These are phyloP conservation scores for Hemibagrus guttatus DNA, from an alignment of 2,797 vertebrate species.

Conservation along the genomic window DNA sequence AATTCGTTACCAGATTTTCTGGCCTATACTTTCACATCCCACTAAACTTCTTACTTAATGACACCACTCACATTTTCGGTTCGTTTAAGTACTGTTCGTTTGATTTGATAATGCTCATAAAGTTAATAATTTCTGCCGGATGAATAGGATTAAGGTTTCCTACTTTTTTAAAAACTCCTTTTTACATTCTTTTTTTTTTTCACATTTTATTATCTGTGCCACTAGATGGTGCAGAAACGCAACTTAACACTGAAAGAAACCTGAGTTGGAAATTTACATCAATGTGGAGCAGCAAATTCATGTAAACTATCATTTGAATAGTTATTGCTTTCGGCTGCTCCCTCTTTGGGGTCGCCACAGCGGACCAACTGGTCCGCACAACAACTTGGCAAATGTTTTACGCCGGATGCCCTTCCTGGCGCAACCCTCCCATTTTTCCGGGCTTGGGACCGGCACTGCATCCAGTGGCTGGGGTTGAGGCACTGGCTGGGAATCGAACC, in stretches of 20 bases:
- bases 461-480: no score
- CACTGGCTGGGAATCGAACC: no score
- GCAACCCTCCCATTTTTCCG: no score
- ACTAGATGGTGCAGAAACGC: conserved; percentile 2
- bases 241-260: not conserved
- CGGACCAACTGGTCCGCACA: no score
- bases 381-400: no score
- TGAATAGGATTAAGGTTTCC: not conserved
- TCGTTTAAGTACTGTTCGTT: not conserved
- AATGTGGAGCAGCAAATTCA: not conserved
- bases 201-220: not conserved
- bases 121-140: not conserved
- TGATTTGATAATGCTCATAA: not conserved
- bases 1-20: not conserved
- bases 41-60: not conserved
- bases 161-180: not conserved
- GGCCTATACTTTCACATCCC: not conserved
- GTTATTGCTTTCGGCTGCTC: no score
- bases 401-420: no score
- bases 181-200: not conserved
- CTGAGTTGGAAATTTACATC: not conserved
- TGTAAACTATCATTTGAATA: not conserved
- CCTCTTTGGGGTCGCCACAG: no score
- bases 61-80: not conserved
- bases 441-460: no score